phyloP scores from a whole-genome alignment of 1,140 invertebrate species.

The Scylla paramamosain region DNA sequence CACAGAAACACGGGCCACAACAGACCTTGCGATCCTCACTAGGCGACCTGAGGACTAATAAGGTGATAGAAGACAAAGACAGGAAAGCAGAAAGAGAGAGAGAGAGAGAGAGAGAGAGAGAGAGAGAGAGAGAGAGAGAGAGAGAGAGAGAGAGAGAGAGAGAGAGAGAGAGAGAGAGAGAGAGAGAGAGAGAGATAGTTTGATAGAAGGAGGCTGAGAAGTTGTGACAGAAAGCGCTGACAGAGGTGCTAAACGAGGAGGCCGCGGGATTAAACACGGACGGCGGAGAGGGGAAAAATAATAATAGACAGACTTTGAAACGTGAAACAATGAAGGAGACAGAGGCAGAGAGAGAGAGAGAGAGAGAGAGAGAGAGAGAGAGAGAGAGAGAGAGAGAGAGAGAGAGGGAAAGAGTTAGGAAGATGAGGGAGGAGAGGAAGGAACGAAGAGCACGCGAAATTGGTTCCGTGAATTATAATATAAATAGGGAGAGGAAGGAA shows the following conservation, averaged over 20 bases:
- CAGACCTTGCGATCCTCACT: no score
- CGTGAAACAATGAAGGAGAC: background rate
- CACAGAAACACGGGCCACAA: no score
- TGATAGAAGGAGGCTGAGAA: background rate
- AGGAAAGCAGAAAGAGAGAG: background rate
- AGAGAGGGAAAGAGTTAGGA: background rate
- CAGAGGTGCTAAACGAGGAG: background rate
- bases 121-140: conserved; percentile 30
- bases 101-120: background rate
- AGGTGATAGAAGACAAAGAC: no score
- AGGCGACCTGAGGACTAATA: no score
- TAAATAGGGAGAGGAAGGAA: conserved; percentile 6
- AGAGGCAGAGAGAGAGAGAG: background rate
- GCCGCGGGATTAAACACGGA: background rate
- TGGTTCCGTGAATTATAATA: background rate
- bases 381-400: background rate
- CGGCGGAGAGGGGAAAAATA: background rate
- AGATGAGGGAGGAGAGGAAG: background rate
- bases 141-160: conserved; percentile 13
- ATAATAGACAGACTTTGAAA: background rate
- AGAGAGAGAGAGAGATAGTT: background rate
- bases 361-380: background rate
- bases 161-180: conserved; percentile 23
- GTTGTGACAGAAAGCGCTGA: background rate
- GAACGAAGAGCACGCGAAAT: background rate